Base-by-base conservation (phyloP, 2,888 invertebrate genomes). In the Zygothrica quintamaculata region DNA sequence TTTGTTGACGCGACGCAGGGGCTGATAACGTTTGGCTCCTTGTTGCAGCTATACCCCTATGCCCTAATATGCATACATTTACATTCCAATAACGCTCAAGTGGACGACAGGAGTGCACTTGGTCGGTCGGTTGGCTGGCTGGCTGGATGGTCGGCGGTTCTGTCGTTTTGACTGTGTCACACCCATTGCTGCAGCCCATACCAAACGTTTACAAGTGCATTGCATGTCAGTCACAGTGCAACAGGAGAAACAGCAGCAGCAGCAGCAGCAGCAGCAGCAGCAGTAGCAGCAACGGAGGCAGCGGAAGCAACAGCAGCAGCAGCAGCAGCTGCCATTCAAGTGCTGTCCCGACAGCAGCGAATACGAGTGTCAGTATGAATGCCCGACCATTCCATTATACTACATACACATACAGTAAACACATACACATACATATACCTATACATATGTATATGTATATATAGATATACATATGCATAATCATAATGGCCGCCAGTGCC, bases 61-160 rank as follows among this genome's bases (percentile, higher is more conserved):
- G 65, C 67, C 62, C 72, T 74, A 77, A 87, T 78, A 66, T 84
- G 84, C 88, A 88, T 86, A 84, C 88, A 88, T 88, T 88, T 88
- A 78, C 88, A 88, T 88, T 87, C 84, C 88, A 88, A 88, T 88
- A 88, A 88, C 76, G 87, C 77, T 86, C 66, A 77, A 88, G 88
- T 84, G 87, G 82, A 73, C 77, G 81, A 47, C 71, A 72, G 69
- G 66, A 82, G 84, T 74, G 84, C 86, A 76, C 86, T 88, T 72
- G 71, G 79, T 58, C 50, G 51, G 58, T 34, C 64, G 37, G 56
- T 29, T 22, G 65, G 37, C 46, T 37, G 44, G 52, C 37, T 39
- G n/a, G n/a, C n/a, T n/a, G n/a, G n/a, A n/a, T n/a, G n/a, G n/a
- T n/a, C n/a, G n/a, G n/a, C 53, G 48, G 33, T 57, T 39, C n/a